Percentiles rank a stretch among this genome's conserved stretches.
Evolutionary conservation across 2,113 vertebrate genomes (phyloP).

Genomic region (Orthonyx spaldingii): DNA sequence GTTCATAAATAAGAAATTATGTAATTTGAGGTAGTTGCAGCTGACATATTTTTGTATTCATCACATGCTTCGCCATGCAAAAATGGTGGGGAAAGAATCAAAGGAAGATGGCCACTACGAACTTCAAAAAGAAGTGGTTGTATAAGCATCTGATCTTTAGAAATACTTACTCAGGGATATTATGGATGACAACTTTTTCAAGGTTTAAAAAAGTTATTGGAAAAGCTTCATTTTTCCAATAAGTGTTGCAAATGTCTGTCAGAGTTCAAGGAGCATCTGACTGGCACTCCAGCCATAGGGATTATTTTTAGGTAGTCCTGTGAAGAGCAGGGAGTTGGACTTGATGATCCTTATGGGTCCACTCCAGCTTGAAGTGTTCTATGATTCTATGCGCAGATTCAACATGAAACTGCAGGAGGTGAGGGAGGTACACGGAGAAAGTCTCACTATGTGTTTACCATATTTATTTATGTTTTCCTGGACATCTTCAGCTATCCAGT

Average conservation of each 20-base stretch:
- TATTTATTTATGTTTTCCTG: neutral
- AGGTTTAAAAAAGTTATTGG: neutral
- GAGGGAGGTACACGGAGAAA: neutral
- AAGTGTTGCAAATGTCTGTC: neutral
- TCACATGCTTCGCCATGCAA: neutral
- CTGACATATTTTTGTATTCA: neutral
- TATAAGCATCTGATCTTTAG: neutral
- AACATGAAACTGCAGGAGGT: neutral
- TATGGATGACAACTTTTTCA: neutral
- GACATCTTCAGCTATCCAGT: neutral
- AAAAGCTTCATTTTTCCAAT: neutral
- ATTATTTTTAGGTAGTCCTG: neutral
- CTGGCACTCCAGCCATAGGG: rapidly evolving
- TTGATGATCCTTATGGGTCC: neutral
- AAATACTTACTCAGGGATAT: neutral
- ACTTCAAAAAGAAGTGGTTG: neutral
- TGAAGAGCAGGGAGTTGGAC: neutral
- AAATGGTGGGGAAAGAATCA: neutral
- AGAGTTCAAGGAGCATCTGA: neutral
- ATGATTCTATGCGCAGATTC: neutral
- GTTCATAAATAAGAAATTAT: neutral
- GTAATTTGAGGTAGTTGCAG: neutral
- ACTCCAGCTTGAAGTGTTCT: neutral
- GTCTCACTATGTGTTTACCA: rapidly evolving
- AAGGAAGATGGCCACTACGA: neutral